Evolutionary conservation across 1,140 invertebrate genomes (phyloP), one percentile per base, ranked within the genome.

Genomic region (Scaptomyza pallida): DNA sequence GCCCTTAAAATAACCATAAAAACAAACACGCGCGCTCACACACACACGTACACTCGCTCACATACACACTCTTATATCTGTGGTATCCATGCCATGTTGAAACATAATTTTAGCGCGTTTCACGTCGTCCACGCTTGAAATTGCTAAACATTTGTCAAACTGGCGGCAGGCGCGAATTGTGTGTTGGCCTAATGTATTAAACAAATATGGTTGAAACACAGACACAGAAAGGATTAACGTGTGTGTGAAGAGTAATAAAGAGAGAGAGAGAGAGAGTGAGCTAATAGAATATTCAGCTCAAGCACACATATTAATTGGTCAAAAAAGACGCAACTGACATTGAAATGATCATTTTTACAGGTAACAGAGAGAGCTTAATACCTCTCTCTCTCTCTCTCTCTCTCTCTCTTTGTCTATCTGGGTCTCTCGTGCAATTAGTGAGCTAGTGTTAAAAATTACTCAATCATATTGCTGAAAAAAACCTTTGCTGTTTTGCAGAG

Each of bases 381-480:
- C n/a, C n/a, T n/a, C n/a, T n/a, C n/a, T n/a, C n/a, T n/a, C n/a
- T n/a, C n/a, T n/a, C n/a, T n/a, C n/a, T n/a, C n/a, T n/a, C n/a
- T n/a, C n/a, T n/a, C n/a, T n/a, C n/a, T n/a, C n/a, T n/a, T 23
- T 45, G 3, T 10, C 2, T 9, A 17, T 40, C 15, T 33, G 5
- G 23, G 16, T 55, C 8, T 48, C 3, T 47, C 17, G 60, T 26
- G 43, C 82, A 86, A 86, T 86, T 86, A 86, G 82, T 78, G 74
- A 56, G 45, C 37, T 67, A 61, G 82, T 86, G 82, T 64, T 51
- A 86, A 86, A 86, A 86, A 88, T 78, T 67, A 78, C 73, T 82
- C 69, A 78, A 78, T 71, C 65, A 68, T 75, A 5, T 79, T 64
- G 64, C 59, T 65, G 1, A 9, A 69, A 74, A 62, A 69, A 74